Evolutionary conservation across 1,140 invertebrate species (phyloP).

Genomic region (Pseudomyrmex sp.): DNA sequence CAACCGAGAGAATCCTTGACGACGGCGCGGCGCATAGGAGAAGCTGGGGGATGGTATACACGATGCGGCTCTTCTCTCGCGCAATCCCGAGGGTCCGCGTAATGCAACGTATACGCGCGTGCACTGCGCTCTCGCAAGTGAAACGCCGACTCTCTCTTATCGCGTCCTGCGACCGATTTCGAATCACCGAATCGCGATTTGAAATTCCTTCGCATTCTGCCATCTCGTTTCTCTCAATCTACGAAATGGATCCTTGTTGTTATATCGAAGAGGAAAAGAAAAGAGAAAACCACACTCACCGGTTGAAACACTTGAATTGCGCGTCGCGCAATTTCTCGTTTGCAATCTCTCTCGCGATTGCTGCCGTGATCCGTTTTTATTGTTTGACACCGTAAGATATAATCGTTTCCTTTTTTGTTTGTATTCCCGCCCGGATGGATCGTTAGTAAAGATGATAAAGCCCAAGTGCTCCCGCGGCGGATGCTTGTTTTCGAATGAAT

Average conservation of each 20-base stretch:
- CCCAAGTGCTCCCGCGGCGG: background rate
- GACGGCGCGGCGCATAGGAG: constrained; percentile 23
- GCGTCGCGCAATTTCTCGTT: constrained; percentile 3
- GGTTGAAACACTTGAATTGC: background rate
- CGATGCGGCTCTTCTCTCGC: constrained; percentile 23
- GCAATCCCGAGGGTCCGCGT: constrained; percentile 43
- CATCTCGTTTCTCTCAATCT: constrained; percentile 9
- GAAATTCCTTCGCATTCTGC: constrained; percentile 7
- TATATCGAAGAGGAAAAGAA: background rate
- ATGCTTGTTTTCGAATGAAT: constrained; percentile 37
- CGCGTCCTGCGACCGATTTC: background rate
- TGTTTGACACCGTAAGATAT: background rate
- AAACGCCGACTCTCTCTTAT: background rate
- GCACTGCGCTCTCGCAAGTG: constrained; percentile 8
- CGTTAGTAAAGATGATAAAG: constrained; percentile 2
- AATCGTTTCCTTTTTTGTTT: background rate
- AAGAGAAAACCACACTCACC: background rate
- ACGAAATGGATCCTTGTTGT: constrained; percentile 9
- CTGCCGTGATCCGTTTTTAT: background rate
- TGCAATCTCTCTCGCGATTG: background rate
- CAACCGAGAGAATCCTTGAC: constrained; percentile 39
- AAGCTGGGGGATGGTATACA: background rate
- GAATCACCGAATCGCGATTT: constrained; percentile 38
- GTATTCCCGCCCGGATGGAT: background rate
- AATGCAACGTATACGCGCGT: constrained; percentile 35